Conservation (phyloP, 2,888 invertebrate species). For the Acanthosepion pharaonis region DNA sequence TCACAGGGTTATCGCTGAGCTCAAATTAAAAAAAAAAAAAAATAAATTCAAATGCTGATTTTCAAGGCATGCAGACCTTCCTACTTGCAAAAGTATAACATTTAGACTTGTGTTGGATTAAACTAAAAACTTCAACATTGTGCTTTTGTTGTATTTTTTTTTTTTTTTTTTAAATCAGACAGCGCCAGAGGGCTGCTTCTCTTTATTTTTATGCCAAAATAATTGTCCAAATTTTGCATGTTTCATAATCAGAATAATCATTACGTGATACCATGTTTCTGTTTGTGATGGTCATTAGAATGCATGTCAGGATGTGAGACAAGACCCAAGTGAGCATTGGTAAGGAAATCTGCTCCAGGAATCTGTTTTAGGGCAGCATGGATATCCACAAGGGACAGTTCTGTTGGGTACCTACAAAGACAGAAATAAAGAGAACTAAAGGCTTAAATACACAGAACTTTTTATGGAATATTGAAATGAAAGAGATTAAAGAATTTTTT, state of each 20-base stretch:
- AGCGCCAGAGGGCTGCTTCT: neutral
- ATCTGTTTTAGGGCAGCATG: conserved; percentile 56
- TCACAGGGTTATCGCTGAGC: too few species aligned
- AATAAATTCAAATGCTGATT: too few species aligned
- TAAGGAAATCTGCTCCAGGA: conserved; percentile 59
- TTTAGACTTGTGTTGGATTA: too few species aligned
- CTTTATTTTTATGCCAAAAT: neutral
- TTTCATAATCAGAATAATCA: neutral
- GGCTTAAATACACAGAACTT: too few species aligned
- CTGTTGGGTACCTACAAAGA: conserved; percentile 58
- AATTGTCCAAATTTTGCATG: neutral
- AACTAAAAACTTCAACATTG: neutral
- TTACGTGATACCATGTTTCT: conserved; percentile 39
- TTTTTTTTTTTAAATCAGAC: neutral
- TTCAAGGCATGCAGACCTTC: too few species aligned
- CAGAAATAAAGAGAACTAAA: neutral
- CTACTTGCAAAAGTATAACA: too few species aligned
- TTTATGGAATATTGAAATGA: too few species aligned
- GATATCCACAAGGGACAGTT: conserved; percentile 58
- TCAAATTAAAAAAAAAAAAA: too few species aligned
- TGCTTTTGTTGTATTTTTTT: neutral
- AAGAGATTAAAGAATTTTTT: too few species aligned
- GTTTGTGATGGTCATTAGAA: conserved; percentile 39
- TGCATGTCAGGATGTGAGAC: neutral
- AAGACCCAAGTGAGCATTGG: conserved; percentile 60